A percentile compares a stretch with the other conserved stretches of the same genome.
Evolutionary conservation across 2,797 vertebrate genomes (phyloP).

Genomic region (Tragelaphus oryx): DNA sequence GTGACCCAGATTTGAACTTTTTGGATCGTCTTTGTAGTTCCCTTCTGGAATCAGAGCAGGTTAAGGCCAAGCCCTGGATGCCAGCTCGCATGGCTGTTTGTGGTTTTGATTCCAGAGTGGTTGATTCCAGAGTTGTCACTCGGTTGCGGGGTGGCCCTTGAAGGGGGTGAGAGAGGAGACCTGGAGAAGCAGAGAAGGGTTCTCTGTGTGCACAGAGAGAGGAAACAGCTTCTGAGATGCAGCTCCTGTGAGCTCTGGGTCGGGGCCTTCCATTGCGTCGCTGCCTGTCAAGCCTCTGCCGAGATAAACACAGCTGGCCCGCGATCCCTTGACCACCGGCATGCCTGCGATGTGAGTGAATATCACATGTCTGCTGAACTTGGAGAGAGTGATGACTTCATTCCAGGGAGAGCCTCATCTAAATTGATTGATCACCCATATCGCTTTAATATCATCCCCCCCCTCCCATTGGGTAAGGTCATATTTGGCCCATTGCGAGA

Average conservation of each 20-base stretch:
- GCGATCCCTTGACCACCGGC: not conserved
- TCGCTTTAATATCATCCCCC: not conserved
- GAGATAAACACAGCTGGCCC: constrained; percentile 43
- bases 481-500: constrained; percentile 43
- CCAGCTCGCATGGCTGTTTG: constrained; percentile 53
- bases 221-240: not conserved
- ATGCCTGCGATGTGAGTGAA: constrained; percentile 37
- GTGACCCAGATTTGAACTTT: constrained; percentile 86
- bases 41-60: constrained; percentile 78
- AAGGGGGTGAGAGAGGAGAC: not conserved
- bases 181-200: not conserved
- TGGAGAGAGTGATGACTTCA: constrained; percentile 48
- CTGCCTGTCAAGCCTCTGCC: not conserved
- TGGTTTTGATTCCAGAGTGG: not conserved
- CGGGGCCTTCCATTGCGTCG: not conserved
- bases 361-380: not conserved
- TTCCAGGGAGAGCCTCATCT: constrained; percentile 53
- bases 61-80: constrained; percentile 75
- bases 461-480: constrained; percentile 48
- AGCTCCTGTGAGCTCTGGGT: not conserved
- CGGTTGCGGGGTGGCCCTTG: not conserved
- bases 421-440: constrained; percentile 50
- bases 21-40: constrained; percentile 78
- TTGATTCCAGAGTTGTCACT: not conserved
- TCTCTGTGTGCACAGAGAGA: not conserved